Evolutionary conservation across 2,888 invertebrate genomes (phyloP).

Genomic region (Pterostichus madidus): DNA sequence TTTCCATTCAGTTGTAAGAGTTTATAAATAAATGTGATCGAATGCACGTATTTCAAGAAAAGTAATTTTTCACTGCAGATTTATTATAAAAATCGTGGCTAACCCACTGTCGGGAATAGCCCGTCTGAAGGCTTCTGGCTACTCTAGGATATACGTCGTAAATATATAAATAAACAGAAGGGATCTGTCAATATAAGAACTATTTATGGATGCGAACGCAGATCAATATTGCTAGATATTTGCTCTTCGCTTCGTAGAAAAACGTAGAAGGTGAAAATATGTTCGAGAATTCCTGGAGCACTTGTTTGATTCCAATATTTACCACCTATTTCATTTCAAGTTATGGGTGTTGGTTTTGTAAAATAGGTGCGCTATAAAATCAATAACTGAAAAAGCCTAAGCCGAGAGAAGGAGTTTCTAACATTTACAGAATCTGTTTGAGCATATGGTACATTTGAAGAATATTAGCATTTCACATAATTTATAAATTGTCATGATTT

Average conservation of each 20-base stretch:
- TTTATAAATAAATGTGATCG: conserved; percentile 47
- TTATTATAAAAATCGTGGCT: conserved; percentile 21
- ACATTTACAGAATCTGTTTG: no score
- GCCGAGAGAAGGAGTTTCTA: no score
- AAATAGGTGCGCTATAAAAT: conserved; percentile 7
- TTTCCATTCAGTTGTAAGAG: background rate
- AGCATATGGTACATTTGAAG: no score
- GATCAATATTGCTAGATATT: conserved; percentile 60
- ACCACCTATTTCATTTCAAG: conserved; percentile 17
- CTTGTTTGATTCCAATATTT: conserved; percentile 43
- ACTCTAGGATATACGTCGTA: conserved; percentile 39
- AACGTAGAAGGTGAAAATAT: conserved; percentile 17
- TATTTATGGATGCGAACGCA: conserved; percentile 45
- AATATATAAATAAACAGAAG: conserved; percentile 52
- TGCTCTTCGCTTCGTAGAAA: conserved; percentile 34
- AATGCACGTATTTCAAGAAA: conserved; percentile 19
- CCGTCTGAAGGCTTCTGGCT: conserved; percentile 5
- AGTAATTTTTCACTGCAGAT: conserved; percentile 6
- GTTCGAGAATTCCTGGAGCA: background rate
- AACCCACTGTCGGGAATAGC: background rate
- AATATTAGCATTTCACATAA: no score
- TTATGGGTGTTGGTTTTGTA: conserved; percentile 20
- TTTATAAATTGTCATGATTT: no score
- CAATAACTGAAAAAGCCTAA: background rate
- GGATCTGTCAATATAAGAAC: conserved; percentile 61